Base-by-base conservation (phyloP, 1,140 invertebrate genomes). In the Vanessa tameamea region DNA sequence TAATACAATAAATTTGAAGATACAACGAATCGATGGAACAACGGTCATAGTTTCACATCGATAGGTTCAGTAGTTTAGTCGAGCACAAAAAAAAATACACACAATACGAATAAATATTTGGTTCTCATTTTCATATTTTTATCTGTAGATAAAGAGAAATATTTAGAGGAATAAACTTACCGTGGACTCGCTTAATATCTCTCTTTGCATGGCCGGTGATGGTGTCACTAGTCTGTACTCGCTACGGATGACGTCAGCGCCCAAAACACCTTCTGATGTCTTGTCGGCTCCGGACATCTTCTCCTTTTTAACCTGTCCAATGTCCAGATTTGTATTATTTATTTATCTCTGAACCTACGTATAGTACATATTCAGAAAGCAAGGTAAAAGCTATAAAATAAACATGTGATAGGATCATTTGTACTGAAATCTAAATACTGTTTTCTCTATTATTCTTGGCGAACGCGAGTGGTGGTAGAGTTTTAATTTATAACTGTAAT, bases 141-240 rank as follows among this genome's bases (percentile, higher is more conserved):
- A 51, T n/a, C 12, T 51, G 6, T 6, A 15, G 6, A 51, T 51
- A 15, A 3, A 12, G 1, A 31, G 26, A 31, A 16, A 61, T 31
- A 59, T 59, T 31, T 5, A 5, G 15, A 23, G 8, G 11, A 4
- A 13, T 63, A 55, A 63, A 67, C 78, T 78, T 84, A 93, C 93
- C 4, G 93, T 95, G 66, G 92, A 95, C 84, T 94, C 94, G 3
- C 94, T 95, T 3, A 96, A 92, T 57, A 96, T 95, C 81, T 96
- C 95, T 50, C 95, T 90, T 75, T 96, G 95, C 69, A 96, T 84
- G 9, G 94, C 94, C 12, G 95, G 91, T 37, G 94, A 85, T 20
- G 90, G 84, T 15, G 90, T 85, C 0, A 92, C 91, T 11, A 95
- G 88, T 75, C 88, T 70, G 77, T 92, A 92, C 63, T 91, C 89